phyloP scores from a whole-genome alignment of 2,888 invertebrate species.

The Ceraclea dissimilis region DNA sequence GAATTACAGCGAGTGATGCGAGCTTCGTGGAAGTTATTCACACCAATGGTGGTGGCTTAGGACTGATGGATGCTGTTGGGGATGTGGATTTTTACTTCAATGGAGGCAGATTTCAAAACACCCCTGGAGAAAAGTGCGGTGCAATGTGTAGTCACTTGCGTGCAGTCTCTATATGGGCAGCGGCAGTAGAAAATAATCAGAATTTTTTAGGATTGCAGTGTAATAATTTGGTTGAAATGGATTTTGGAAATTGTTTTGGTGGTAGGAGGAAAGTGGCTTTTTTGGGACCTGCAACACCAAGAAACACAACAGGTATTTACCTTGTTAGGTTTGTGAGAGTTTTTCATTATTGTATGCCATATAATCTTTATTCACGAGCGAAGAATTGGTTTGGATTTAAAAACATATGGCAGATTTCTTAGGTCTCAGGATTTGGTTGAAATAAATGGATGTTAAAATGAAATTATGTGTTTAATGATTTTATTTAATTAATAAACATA shows the following conservation, averaged over 20 bases:
- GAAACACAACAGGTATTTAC: background rate
- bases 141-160: conserved; percentile 17
- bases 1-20: conserved; percentile 9
- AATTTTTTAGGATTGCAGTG: conserved; percentile 13
- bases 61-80: conserved; percentile 15
- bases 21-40: conserved; percentile 19
- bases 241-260: background rate
- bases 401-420: too few relatives aligned
- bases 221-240: conserved; percentile 1
- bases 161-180: conserved; percentile 16
- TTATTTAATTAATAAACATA: too few relatives aligned
- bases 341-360: background rate
- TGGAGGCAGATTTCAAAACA: conserved; percentile 15
- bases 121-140: conserved; percentile 6
- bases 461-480: too few relatives aligned
- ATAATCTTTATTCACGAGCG: background rate
- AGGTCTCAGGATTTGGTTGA: too few relatives aligned
- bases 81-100: conserved; percentile 21
- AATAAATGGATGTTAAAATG: too few relatives aligned
- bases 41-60: conserved; percentile 16
- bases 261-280: background rate
- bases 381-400: background rate
- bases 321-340: background rate
- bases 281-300: background rate
- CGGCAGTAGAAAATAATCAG: conserved; percentile 8